Evolutionary conservation across 2,888 invertebrate species (phyloP), one percentile per base, ranked within the genome.

Genomic region (Agrochola lota): DNA sequence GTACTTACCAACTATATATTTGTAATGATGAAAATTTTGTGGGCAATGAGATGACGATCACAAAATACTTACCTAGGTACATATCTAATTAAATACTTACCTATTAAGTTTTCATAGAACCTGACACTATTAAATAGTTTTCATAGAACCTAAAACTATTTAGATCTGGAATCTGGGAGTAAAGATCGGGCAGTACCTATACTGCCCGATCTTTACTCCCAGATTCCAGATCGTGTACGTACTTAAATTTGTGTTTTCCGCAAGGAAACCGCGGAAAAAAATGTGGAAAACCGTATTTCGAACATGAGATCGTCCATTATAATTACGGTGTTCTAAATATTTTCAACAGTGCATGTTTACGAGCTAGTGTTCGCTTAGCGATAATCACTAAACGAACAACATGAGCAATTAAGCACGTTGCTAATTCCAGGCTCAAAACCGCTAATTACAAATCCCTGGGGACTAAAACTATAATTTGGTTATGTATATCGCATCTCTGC

Each of bases 401-500:
- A 79, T 55, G 46, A 69, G 55, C 23, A 63, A 78, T 70, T 78
- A 78, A 62, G 17, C 60, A 55, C 23, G 26, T 40, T 46, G 71
- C 11, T 63, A 63, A 79, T 55, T 26, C n/a, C 8, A 17, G 7
- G n/a, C 20, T 68, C 3, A 59, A n/a, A 70, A 70, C 66, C 12
- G 17, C 30, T 30, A 77, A 80, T 80, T 71, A 67, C 66, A 64
- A 66, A 46, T 69, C n/a, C n/a, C 60, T 57, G 57, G n/a, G 7
- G 11, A 66, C 35, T 55, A 60, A 75, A 69, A 70, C 69, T 26
- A 55, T 80, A 66, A 69, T 67, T 55, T 55, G 23, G 12, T 5
- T 46, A 43, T 67, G 20, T 49, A 49, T n/a, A 62, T 81, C 57
- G 49, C 68, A 81, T 78, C 68, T 72, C 62, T 74, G 68, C 77